phyloP scores from a whole-genome alignment of 2,888 invertebrate species.

The Diachrysia chrysitis region DNA sequence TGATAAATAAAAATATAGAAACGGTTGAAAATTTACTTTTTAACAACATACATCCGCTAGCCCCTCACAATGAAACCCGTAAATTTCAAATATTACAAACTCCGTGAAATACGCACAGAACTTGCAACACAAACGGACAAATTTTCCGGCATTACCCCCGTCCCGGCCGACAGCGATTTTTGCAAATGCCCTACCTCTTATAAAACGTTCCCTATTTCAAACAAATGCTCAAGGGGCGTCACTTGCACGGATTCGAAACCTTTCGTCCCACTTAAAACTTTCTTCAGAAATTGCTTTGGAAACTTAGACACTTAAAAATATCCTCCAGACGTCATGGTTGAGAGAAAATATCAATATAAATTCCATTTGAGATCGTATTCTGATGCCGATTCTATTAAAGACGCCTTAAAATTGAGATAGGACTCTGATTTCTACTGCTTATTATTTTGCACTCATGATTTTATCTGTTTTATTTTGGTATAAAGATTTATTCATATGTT shows the following conservation, averaged over 20 bases:
- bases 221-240: slow-evolving; percentile 55
- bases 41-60: slow-evolving; percentile 22
- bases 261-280: slow-evolving; percentile 59
- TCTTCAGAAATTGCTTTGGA: slow-evolving; percentile 53
- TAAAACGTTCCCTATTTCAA: slow-evolving; percentile 54
- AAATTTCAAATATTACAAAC: slow-evolving; percentile 40
- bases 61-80: slow-evolving; percentile 34
- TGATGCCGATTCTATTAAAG: slow-evolving; percentile 11
- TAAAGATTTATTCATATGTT: not conserved
- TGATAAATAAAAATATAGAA: not conserved
- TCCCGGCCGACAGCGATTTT: slow-evolving; percentile 43
- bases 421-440: slow-evolving; percentile 22
- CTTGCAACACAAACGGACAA: slow-evolving; percentile 47
- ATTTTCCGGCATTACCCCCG: slow-evolving; percentile 43
- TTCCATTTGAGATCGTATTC: slow-evolving; percentile 40
- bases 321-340: slow-evolving; percentile 39
- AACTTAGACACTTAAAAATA: slow-evolving; percentile 59
- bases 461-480: not conserved
- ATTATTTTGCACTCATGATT: slow-evolving; percentile 18
- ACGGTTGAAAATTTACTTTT: not conserved
- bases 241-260: slow-evolving; percentile 51
- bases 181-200: slow-evolving; percentile 47
- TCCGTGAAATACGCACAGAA: slow-evolving; percentile 36
- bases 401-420: slow-evolving; percentile 19
- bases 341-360: slow-evolving; percentile 51